Base-by-base conservation (phyloP, 2,888 invertebrate genomes). In the Sarcophaga variegata region DNA sequence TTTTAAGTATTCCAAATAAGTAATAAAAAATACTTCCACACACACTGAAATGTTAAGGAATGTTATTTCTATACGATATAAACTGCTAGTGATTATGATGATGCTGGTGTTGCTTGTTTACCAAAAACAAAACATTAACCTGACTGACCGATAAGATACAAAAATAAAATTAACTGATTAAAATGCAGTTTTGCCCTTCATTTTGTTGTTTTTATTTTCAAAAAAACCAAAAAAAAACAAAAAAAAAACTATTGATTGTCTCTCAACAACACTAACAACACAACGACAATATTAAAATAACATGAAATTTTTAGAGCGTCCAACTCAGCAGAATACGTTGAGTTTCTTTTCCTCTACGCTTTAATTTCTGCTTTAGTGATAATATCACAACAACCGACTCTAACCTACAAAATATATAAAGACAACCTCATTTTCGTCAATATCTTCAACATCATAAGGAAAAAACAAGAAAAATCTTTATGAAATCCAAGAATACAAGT, bases 131-230 rank as follows among this genome's bases (percentile, higher is more conserved):
- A 86, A 81, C 81, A 79, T 79, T 87, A 79, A 79, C 84, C 78
- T 84, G 71, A 87, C 59, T 84, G 71, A 87, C 59, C 87, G 87
- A 87, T 87, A 87, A 87, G 84, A 87, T 87, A 84, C 79, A 84
- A 87, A 87, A 84, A 84, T 71, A 82, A 87, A 84, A 87, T 87
- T 82, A 85, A 87, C 84, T 87, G 87, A 84, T 87, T 87, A 84
- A 87, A 84, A 87, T 87, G 84, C 87, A 82, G 84, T 84, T 81
- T 75, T 76, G 70, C 66, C 72, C 66, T 74, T 78, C 67, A 47
- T 60, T 47, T 47, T 63, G 20, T 70, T 49, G 60, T n/a, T 27
- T 27, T 70, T 47, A 22, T n/a, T 64, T 27, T 37, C 5, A 37
- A 37, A 6, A 37, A 37, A 37, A 37, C 6, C 37, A 37, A 37